Conservation (phyloP, 2,888 invertebrate genomes). For the Rhogogaster chlorosoma region DNA sequence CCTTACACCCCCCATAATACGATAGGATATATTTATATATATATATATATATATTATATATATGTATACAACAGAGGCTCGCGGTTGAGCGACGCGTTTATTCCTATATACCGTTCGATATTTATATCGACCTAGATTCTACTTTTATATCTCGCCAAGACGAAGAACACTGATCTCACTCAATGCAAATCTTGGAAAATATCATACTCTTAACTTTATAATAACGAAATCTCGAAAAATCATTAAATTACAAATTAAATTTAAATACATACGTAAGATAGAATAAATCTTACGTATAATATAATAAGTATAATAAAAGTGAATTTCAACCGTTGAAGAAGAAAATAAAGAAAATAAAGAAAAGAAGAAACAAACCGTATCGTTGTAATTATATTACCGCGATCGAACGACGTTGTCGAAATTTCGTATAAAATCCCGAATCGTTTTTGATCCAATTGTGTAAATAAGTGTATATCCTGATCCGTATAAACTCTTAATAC, state of each 20-base stretch:
- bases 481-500: slow-evolving; percentile 43
- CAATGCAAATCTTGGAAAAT: slow-evolving; percentile 50
- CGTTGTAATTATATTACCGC: neutral
- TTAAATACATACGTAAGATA: too few relatives aligned
- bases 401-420: neutral
- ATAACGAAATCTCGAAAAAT: neutral
- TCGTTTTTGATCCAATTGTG: slow-evolving; percentile 1
- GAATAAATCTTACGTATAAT: neutral
- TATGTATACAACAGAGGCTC: neutral
- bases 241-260: too few relatives aligned
- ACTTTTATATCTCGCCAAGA: slow-evolving; percentile 70
- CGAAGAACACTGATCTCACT: slow-evolving; percentile 51
- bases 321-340: neutral
- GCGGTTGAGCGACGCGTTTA: slow-evolving; percentile 44
- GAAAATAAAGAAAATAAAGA: neutral
- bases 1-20: neutral
- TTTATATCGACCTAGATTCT: slow-evolving; percentile 78
- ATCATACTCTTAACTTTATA: neutral
- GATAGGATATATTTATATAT: neutral
- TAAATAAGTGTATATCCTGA: slow-evolving; percentile 18
- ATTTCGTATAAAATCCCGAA: neutral
- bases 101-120: slow-evolving; percentile 59
- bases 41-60: neutral
- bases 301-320: neutral
- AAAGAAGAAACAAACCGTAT: too few relatives aligned